Percentiles rank a stretch among this genome's conserved stretches.
Conservation (phyloP, 2,888 invertebrate genomes). For the Caenorhabditis wallacei region DNA sequence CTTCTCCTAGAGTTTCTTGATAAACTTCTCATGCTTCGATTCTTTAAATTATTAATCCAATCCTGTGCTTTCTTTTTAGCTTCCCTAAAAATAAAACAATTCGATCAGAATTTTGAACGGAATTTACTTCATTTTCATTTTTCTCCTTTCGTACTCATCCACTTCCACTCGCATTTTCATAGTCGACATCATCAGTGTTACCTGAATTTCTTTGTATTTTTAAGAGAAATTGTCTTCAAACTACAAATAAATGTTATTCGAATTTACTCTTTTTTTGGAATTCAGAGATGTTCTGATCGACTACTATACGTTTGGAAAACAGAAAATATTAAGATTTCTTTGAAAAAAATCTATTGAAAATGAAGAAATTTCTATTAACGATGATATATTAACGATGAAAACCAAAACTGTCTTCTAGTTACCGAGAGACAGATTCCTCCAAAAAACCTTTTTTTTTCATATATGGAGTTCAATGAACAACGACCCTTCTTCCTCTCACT, state of each 20-base stretch:
- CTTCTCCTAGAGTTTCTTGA: slow-evolving; percentile 62
- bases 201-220: slow-evolving; percentile 51
- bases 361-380: background rate
- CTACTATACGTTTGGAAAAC: slow-evolving; percentile 7
- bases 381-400: no score
- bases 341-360: no score
- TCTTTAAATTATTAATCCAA: slow-evolving; percentile 60
- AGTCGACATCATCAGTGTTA: slow-evolving; percentile 65
- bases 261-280: background rate
- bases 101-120: background rate
- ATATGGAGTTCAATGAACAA: no score
- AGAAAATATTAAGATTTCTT: background rate
- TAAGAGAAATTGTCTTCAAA: slow-evolving; percentile 15
- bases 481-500: no score
- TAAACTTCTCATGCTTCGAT: slow-evolving; percentile 49
- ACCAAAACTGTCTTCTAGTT: no score
- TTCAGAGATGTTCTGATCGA: background rate
- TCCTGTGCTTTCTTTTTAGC: slow-evolving; percentile 66
- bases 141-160: slow-evolving; percentile 59
- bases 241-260: slow-evolving; percentile 29
- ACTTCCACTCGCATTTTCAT: slow-evolving; percentile 68
- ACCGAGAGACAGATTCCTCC: no score
- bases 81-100: slow-evolving; percentile 29
- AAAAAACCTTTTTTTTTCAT: no score
- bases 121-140: slow-evolving; percentile 61